These are phyloP conservation scores for Charadrius vociferus DNA, from an alignment of 2,113 vertebrate species.

Conservation along the genomic window DNA sequence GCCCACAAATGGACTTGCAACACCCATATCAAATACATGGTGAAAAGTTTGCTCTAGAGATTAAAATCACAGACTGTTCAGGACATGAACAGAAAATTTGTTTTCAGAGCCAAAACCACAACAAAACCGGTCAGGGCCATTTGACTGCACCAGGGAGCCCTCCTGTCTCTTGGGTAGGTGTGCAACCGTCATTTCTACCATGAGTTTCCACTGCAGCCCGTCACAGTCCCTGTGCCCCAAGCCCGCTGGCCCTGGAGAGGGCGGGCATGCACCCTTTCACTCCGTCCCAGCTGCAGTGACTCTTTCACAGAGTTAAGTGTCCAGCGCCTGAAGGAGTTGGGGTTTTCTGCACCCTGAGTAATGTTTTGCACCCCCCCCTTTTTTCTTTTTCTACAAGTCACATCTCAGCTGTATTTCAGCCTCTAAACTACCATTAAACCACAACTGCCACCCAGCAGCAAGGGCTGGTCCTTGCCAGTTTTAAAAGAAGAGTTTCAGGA, in stretches of 20 bases:
- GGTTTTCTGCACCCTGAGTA: background rate
- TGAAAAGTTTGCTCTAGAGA: background rate
- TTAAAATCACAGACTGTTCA: background rate
- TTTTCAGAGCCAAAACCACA: background rate
- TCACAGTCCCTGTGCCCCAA: background rate
- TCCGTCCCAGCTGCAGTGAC: background rate
- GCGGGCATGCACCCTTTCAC: rapidly evolving
- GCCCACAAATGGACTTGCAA: background rate
- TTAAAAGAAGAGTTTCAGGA: background rate
- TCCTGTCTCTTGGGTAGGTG: background rate
- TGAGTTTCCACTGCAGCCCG: background rate
- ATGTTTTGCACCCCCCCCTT: background rate
- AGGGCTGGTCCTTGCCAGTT: background rate
- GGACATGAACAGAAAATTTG: background rate
- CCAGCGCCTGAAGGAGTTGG: background rate
- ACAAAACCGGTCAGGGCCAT: background rate
- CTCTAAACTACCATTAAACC: background rate
- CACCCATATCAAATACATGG: background rate
- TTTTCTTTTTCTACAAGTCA: background rate
- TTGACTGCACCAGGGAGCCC: background rate
- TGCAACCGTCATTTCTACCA: background rate
- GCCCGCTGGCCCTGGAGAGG: no score
- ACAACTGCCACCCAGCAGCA: background rate
- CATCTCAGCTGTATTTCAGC: background rate
- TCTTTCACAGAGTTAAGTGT: background rate